Base-by-base conservation (phyloP, 2,113 vertebrate species). In the Sminthopsis crassicaudata region DNA sequence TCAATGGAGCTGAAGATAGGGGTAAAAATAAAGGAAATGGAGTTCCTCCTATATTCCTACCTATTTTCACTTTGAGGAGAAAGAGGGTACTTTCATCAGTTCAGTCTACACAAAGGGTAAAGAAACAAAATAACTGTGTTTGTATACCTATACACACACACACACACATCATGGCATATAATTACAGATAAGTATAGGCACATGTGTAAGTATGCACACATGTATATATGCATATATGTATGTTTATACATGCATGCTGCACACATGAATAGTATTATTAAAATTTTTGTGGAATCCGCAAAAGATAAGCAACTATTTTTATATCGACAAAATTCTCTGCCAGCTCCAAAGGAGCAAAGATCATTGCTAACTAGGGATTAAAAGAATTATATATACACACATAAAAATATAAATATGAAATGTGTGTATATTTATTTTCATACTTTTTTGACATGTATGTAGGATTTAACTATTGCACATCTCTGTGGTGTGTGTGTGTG, bases 11-110 rank as follows among this genome's bases (percentile, higher is more conserved):
- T 94, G 90, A 8, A 92, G 25, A 5, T 93, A 24, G 24, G 25
- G 93, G 94, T 94, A 90, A 93, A 97, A 94, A 95, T 46, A 42
- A 42, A 84, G 67, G 67, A 8, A 67, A 51, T 46, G 25, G 97
- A 95, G 60, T 91, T 51, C 46, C 2, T 4, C 46, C 26, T 53
- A 94, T 30, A 91, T 91, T 7, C 11, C 90, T 93, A 89, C 11
- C 46, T 89, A 95, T 55, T 95, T 94, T 42, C 24, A 76, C 42
- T 90, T 91, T 54, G 26, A 53, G 53, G 84, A 97, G 23, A 27
- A 91, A 53, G 24, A 53, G 94, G 6, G 67, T 22, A 84, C 19
- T 84, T n/a, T 84, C 22, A 84, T 6, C 7, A 42, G 36, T 8
- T 84, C 16, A 22, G n/a, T 19, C n/a, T 42, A n/a, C n/a, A 16